Evolutionary conservation across 2,888 invertebrate genomes (phyloP).

Genomic region (Agriopis leucophaearia): DNA sequence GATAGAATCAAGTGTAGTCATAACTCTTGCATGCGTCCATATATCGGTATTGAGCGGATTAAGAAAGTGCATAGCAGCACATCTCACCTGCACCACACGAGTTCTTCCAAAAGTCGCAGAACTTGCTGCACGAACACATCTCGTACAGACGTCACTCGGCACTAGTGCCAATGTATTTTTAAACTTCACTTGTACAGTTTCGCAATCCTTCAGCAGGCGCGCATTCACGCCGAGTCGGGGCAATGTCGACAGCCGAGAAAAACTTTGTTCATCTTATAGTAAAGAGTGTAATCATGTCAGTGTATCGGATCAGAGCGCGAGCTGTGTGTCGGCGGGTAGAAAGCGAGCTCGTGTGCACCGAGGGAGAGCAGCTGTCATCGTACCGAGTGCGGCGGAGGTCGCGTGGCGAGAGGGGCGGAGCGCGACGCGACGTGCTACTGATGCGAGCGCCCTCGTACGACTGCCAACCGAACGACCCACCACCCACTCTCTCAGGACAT

Average conservation of each 20-base stretch:
- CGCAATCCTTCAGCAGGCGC: slow-evolving; percentile 78
- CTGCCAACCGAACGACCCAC: slow-evolving; percentile 58
- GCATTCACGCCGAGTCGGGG: slow-evolving; percentile 69
- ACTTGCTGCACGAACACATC: slow-evolving; percentile 84
- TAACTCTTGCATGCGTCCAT: background rate
- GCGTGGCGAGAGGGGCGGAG: slow-evolving; percentile 48
- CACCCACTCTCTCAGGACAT: slow-evolving; percentile 49
- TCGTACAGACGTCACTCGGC: slow-evolving; percentile 74
- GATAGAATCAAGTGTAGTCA: no score
- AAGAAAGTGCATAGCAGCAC: slow-evolving; percentile 59
- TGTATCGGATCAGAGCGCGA: slow-evolving; percentile 69
- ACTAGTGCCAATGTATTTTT: slow-evolving; percentile 84
- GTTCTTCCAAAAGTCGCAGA: slow-evolving; percentile 83
- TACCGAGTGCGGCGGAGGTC: slow-evolving; percentile 49
- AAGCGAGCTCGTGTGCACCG: slow-evolving; percentile 66
- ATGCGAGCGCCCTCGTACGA: slow-evolving; percentile 76
- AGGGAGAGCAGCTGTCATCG: slow-evolving; percentile 64
- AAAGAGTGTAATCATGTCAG: slow-evolving; percentile 72
- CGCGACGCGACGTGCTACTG: slow-evolving; percentile 68
- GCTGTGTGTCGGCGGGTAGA: slow-evolving; percentile 73
- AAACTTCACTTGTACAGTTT: slow-evolving; percentile 85
- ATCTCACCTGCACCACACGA: slow-evolving; percentile 83
- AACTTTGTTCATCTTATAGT: slow-evolving; percentile 68
- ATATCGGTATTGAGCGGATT: slow-evolving; percentile 38
- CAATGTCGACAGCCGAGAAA: slow-evolving; percentile 66